Evolutionary conservation across 2,113 vertebrate species (phyloP).

Genomic region (Amphilophus citrinellus): DNA sequence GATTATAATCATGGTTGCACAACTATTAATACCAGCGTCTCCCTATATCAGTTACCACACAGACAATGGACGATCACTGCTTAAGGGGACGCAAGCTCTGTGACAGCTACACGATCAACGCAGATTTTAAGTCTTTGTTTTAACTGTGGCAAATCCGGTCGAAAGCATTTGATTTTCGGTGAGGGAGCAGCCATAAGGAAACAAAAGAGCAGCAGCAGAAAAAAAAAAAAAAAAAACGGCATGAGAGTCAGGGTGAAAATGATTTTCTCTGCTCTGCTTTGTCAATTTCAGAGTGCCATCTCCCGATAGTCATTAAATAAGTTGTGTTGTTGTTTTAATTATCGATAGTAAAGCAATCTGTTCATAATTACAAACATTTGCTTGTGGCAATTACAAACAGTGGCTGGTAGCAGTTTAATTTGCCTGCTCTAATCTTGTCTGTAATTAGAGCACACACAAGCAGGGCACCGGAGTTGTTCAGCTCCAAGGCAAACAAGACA

Average conservation of each 20-base stretch:
- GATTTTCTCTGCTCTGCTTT: conserved; percentile 72
- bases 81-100: conserved; percentile 42
- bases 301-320: conserved; percentile 85
- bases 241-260: conserved; percentile 54
- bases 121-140: conserved; percentile 58
- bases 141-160: conserved; percentile 65
- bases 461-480: conserved; percentile 79
- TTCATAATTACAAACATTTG: conserved; percentile 91
- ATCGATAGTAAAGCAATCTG: conserved; percentile 88
- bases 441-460: conserved; percentile 88
- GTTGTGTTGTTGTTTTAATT: conserved; percentile 88
- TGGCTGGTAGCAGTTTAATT: conserved; percentile 87
- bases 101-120: conserved; percentile 48
- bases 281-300: conserved; percentile 81
- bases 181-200: conserved; percentile 25
- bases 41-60: conserved; percentile 62
- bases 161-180: conserved; percentile 51
- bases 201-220: conserved; percentile 37
- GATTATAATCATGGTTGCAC: conserved; percentile 66
- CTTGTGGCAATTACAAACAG: conserved; percentile 88
- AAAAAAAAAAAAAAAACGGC: conserved; percentile 15
- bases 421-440: conserved; percentile 86
- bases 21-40: conserved; percentile 77
- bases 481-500: conserved; percentile 82
- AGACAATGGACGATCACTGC: conserved; percentile 68